phyloP scores from a whole-genome alignment of 2,113 vertebrate species.

The Fregata magnificens region DNA sequence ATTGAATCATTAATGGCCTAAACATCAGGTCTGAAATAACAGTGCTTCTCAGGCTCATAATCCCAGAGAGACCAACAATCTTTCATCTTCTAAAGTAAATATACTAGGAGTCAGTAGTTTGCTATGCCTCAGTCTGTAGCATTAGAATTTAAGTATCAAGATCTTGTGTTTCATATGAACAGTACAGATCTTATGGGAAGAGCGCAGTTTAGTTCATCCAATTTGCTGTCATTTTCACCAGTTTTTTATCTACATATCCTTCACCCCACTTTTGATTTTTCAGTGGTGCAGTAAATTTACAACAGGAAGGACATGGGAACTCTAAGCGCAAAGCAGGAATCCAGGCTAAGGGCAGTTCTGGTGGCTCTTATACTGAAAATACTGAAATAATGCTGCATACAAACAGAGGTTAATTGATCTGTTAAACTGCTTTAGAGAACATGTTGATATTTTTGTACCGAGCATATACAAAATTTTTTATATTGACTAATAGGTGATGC shows the following conservation, averaged over 20 bases:
- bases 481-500: neutral
- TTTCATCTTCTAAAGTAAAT: slow-evolving; percentile 6
- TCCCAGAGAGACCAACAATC: neutral
- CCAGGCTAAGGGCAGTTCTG: neutral
- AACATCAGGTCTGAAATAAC: slow-evolving; percentile 32
- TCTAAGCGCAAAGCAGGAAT: neutral
- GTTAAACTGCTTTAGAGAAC: neutral
- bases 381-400: neutral
- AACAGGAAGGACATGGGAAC: neutral
- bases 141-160: neutral
- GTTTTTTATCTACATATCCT: neutral
- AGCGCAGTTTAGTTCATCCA: neutral
- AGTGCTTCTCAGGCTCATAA: neutral
- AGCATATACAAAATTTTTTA: neutral
- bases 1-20: neutral
- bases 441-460: neutral
- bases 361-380: neutral
- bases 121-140: neutral
- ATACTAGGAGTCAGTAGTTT: neutral
- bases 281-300: neutral
- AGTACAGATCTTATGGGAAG: neutral
- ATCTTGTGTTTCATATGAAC: neutral
- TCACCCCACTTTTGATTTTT: neutral
- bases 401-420: neutral
- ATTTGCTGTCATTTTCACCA: neutral